Evolutionary conservation across 92 coral and sea anemone species (phyloP).

Genomic region (Bergia sp.): DNA sequence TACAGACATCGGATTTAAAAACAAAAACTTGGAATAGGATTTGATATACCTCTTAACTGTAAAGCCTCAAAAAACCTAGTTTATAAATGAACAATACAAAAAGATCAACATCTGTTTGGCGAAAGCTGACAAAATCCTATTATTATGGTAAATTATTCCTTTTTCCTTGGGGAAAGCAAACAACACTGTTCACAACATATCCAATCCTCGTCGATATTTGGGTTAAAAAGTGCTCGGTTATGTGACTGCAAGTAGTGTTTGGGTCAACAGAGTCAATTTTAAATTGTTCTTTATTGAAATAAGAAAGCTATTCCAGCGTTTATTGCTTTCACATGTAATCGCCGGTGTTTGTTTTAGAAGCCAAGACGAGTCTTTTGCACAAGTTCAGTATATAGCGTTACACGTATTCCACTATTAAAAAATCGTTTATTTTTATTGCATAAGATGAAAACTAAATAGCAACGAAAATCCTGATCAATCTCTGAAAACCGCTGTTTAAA

Average conservation of each 20-base stretch:
- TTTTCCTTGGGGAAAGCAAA: conserved; percentile 15
- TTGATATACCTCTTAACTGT: neutral
- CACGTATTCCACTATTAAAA: neutral
- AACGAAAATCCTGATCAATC: neutral
- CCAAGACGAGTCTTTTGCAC: neutral
- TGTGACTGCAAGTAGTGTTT: neutral
- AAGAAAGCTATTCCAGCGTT: neutral
- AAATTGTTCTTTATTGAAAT: neutral
- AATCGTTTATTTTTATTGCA: neutral
- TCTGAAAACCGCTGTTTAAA: neutral
- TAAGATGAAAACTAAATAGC: no score
- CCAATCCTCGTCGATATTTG: neutral
- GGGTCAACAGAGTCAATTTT: neutral
- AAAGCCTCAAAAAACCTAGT: conserved; percentile 1
- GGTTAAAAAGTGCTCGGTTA: conserved; percentile 1
- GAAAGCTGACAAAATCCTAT: conserved; percentile 13
- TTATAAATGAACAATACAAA: conserved; percentile 5
- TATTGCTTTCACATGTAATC: neutral
- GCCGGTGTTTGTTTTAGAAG: neutral
- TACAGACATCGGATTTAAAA: neutral
- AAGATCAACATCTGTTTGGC: conserved; percentile 36
- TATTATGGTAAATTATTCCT: conserved; percentile 40
- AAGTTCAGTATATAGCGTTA: neutral
- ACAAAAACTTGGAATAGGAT: neutral
- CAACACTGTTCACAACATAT: neutral